Evolutionary conservation across 2,113 vertebrate species (phyloP).

Genomic region (Galeopterus variegatus): DNA sequence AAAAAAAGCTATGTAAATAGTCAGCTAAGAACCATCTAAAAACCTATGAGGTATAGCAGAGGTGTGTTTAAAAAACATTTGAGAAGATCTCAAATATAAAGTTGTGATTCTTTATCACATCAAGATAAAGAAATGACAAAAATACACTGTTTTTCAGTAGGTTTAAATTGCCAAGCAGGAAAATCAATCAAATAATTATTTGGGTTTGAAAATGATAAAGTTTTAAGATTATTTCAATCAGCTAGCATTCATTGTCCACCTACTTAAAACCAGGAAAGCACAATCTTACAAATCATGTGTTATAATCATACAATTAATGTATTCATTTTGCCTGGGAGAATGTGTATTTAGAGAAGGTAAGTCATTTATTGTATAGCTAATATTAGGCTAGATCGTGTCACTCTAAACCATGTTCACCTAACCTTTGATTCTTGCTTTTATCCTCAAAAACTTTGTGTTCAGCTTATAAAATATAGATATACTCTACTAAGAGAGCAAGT

Average conservation of each 20-base stretch:
- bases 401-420: neutral
- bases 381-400: neutral
- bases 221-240: slow-evolving; percentile 72
- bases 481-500: neutral
- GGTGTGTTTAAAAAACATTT: neutral
- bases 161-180: slow-evolving; percentile 73
- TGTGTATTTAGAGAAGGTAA: neutral
- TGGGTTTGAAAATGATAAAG: slow-evolving; percentile 67
- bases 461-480: neutral
- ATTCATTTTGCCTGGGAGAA: neutral
- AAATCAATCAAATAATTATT: slow-evolving; percentile 77
- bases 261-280: neutral
- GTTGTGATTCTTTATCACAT: slow-evolving; percentile 54
- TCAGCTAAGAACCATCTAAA: neutral
- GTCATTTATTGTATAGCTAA: neutral
- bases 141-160: slow-evolving; percentile 83
- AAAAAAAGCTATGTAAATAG: too few species aligned
- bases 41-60: neutral
- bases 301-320: neutral
- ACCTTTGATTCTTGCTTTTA: neutral
- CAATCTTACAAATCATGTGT: neutral
- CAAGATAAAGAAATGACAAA: slow-evolving; percentile 76
- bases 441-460: neutral
- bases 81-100: slow-evolving; percentile 72
- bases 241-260: neutral